phyloP scores from a whole-genome alignment of 2,113 vertebrate species.

The Gila orcuttii region DNA sequence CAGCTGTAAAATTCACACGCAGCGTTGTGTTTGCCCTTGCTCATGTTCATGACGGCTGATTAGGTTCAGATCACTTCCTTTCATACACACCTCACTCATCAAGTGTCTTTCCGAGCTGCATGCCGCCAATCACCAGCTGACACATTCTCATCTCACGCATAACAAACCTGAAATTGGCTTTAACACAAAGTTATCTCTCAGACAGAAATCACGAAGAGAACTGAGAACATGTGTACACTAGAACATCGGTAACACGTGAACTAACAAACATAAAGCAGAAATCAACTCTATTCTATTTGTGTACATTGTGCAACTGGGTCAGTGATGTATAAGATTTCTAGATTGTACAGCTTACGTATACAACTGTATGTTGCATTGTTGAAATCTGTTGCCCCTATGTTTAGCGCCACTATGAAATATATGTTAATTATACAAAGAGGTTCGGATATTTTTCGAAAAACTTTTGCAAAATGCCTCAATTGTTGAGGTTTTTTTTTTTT shows the following conservation, averaged over 20 bases:
- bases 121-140: slow-evolving; percentile 39
- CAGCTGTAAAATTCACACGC: slow-evolving; percentile 48
- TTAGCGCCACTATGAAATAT: neutral
- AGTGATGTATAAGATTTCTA: neutral
- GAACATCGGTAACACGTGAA: neutral
- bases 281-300: neutral
- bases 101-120: slow-evolving; percentile 46
- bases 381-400: neutral
- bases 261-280: neutral
- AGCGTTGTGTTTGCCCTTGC: slow-evolving; percentile 45
- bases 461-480: too few species aligned
- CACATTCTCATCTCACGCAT: slow-evolving; percentile 13
- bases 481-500: too few species aligned
- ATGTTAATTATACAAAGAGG: neutral
- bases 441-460: neutral
- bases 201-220: slow-evolving; percentile 16
- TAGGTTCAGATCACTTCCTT: slow-evolving; percentile 45
- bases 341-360: too few species aligned
- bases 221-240: neutral
- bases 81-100: slow-evolving; percentile 48
- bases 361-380: too few species aligned
- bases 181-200: slow-evolving; percentile 15
- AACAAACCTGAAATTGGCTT: slow-evolving; percentile 38
- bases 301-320: neutral
- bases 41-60: slow-evolving; percentile 48